Evolutionary conservation across 2,797 vertebrate genomes (phyloP).

Genomic region (Neosalanx taihuensis): DNA sequence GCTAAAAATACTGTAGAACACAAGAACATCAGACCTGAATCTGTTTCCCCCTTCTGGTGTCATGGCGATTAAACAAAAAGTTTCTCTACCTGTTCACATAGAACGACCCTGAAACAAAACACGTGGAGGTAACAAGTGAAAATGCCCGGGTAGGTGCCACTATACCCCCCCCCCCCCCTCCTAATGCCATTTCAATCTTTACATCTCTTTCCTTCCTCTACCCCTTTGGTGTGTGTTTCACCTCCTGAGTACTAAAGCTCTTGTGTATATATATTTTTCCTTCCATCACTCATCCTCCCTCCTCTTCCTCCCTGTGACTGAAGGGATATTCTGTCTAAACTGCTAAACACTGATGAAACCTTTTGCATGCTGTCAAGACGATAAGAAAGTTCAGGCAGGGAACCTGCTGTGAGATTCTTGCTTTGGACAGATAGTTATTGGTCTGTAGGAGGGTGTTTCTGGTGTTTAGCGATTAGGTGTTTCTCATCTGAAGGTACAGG

Average conservation of each 20-base stretch:
- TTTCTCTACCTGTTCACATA: slow-evolving; percentile 61
- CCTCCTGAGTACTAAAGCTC: not conserved
- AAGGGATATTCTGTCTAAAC: not conserved
- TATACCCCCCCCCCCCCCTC: slow-evolving; percentile 18
- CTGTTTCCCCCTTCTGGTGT: not conserved
- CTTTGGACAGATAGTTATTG: not conserved
- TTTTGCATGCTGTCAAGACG: not conserved
- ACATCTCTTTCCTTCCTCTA: slow-evolving; percentile 1
- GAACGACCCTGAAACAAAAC: slow-evolving; percentile 58
- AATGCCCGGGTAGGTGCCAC: slow-evolving; percentile 83
- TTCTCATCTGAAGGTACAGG: no score
- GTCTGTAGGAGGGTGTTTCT: not conserved
- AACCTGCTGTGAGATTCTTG: not conserved
- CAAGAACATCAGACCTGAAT: slow-evolving; percentile 19
- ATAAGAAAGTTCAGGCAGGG: not conserved
- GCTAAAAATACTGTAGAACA: no score
- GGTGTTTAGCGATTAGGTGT: not conserved
- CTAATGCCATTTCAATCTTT: slow-evolving; percentile 20
- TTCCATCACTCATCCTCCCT: not conserved
- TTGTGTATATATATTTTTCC: slow-evolving; percentile 12
- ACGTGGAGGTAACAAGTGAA: slow-evolving; percentile 76
- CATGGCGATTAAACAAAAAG: slow-evolving; percentile 34
- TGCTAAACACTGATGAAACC: slow-evolving; percentile 20
- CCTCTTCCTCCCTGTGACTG: slow-evolving; percentile 7
- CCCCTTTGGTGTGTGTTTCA: not conserved